Evolutionary conservation across 2,888 invertebrate genomes (phyloP).

Genomic region (Agriopis aurantiaria): DNA sequence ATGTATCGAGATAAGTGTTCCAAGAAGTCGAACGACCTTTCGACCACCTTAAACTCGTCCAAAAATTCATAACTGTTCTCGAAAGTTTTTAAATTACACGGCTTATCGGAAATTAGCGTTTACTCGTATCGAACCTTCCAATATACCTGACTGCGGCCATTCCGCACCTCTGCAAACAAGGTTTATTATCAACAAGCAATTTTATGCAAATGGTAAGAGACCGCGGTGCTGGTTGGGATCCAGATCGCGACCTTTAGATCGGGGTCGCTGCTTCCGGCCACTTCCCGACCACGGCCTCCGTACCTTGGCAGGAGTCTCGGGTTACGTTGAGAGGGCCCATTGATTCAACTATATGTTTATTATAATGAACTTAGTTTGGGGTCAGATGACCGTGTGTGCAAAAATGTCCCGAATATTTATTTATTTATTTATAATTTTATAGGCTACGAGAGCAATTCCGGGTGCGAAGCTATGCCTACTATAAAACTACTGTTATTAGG

Average conservation of each 20-base stretch:
- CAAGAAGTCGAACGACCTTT: slow-evolving; percentile 19
- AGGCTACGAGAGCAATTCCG: background rate
- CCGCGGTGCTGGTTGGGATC: slow-evolving; percentile 36
- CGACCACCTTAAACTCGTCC: slow-evolving; percentile 26
- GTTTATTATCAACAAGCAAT: slow-evolving; percentile 36
- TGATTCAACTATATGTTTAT: slow-evolving; percentile 8
- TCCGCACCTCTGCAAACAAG: slow-evolving; percentile 32
- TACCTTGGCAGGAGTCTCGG: slow-evolving; percentile 41
- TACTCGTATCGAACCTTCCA: slow-evolving; percentile 13
- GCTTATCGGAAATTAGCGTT: slow-evolving; percentile 35
- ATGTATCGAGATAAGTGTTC: background rate
- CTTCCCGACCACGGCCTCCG: slow-evolving; percentile 45
- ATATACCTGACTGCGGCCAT: slow-evolving; percentile 22
- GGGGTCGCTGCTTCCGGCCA: slow-evolving; percentile 59
- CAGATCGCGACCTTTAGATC: slow-evolving; percentile 66
- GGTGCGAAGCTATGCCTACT: background rate
- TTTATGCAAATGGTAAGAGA: slow-evolving; percentile 36
- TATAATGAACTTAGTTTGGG: background rate
- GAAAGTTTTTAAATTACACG: slow-evolving; percentile 31
- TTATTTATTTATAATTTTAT: too few relatives aligned
- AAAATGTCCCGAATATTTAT: too few relatives aligned
- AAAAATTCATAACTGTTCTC: slow-evolving; percentile 34
- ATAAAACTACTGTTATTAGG: background rate
- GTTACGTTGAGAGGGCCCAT: slow-evolving; percentile 37
- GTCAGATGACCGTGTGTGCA: too few relatives aligned